Evolutionary conservation across 2,113 vertebrate species (phyloP).

Genomic region (Cnemophilus loriae): DNA sequence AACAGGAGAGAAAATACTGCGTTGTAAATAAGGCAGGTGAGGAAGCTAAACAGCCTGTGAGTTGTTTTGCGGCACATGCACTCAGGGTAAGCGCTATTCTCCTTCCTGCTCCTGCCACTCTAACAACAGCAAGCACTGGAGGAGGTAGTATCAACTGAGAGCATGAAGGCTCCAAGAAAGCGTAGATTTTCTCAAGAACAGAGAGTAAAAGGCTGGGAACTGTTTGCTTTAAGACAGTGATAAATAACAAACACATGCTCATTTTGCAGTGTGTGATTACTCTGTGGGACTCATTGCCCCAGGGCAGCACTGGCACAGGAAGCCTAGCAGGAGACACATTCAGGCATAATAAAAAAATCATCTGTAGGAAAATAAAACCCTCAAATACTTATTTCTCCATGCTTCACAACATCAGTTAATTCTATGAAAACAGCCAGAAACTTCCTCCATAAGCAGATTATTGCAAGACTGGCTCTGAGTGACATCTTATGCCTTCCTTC

Average conservation of each 20-base stretch:
- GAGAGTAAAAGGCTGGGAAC: neutral
- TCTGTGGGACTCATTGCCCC: neutral
- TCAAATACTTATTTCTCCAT: neutral
- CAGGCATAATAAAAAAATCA: neutral
- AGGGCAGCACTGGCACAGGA: neutral
- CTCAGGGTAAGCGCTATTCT: neutral
- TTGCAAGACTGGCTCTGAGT: neutral
- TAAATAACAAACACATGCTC: constrained; percentile 12
- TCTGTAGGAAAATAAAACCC: neutral
- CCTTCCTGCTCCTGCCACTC: neutral
- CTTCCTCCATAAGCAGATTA: constrained; percentile 17
- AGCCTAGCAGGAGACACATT: neutral
- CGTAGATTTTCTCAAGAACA: neutral
- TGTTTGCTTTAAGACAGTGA: neutral
- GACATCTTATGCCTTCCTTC: neutral
- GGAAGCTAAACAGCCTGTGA: neutral
- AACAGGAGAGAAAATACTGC: neutral
- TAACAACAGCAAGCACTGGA: neutral
- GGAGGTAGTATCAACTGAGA: neutral
- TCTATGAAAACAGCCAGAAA: constrained; percentile 21
- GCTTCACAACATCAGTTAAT: constrained; percentile 15
- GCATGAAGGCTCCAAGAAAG: neutral
- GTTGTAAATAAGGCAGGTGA: neutral
- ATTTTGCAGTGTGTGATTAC: neutral
- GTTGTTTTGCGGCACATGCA: neutral